Evolutionary conservation across 2,888 invertebrate genomes (phyloP), one percentile per base, ranked within the genome.

Genomic region (Pterobdella sp.): DNA sequence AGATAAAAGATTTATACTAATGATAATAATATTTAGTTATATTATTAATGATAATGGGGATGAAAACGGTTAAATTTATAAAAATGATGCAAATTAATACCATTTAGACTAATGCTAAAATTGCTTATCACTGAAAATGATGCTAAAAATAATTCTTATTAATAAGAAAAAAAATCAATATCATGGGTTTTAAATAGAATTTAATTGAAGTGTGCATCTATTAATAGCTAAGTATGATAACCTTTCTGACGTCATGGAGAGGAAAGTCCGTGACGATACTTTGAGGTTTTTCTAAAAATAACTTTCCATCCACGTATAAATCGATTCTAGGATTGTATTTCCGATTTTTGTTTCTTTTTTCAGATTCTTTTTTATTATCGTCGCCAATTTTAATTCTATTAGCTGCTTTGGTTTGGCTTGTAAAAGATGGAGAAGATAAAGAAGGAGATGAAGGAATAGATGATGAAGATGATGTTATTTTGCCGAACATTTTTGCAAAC

Each of bases 251-350:
- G 10, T 94, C 93, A 84, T 97, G 98, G 63, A 98, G 87, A 0
- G 97, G 97, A 96, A 97, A 97, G 86, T 98, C 97, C 83, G 98
- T 97, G 81, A 98, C 93, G 68, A 98, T 93, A 85, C 97, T 96
- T 0, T 94, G 94, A 78, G 93, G 94, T 81, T 90, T 90, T 71
- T 85, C 85, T 73, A 87, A 86, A 78, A 88, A 89, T 66, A 89
- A 86, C 80, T 90, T 89, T 0, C 95, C 96, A 85, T 96, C 96
- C 76, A 96, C 89, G 83, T 88, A 91, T 75, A 96, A 86, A 76
- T 80, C 80, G 26, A 84, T 80, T 84, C 52, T 71, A n/a, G 63
- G 71, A 22, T 22, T 32, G n/a, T 31, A 3, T 56, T 56, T 4
- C n/a, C 26, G 60, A 26, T 56, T 3, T 56, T 56, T 4, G 3